Evolutionary conservation across 2,113 vertebrate species (phyloP).

Genomic region (Chascanopsetta lugubris): DNA sequence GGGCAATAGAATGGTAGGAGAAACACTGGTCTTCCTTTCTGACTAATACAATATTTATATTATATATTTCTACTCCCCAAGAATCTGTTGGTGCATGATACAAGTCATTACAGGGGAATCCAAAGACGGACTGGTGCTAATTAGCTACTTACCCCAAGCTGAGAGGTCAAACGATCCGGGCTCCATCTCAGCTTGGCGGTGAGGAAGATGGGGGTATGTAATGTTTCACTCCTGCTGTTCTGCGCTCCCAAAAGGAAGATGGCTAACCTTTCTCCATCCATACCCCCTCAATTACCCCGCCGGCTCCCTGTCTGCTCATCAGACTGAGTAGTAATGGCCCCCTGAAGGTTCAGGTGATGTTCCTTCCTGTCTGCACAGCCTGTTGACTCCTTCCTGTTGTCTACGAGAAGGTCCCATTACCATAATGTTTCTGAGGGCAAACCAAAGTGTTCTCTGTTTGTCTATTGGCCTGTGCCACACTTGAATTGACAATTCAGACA

Average conservation of each 20-base stretch:
- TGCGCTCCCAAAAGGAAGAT: constrained; percentile 58
- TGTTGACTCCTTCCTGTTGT: constrained; percentile 9
- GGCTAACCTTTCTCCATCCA: constrained; percentile 78
- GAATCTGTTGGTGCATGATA: not conserved
- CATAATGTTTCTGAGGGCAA: too few relatives aligned
- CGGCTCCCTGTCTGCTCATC: constrained; percentile 51
- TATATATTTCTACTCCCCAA: too few relatives aligned
- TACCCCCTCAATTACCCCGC: constrained; percentile 13
- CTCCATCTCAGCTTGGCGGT: constrained; percentile 53
- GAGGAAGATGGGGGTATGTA: constrained; percentile 30
- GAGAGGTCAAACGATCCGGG: constrained; percentile 83
- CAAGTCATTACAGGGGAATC: constrained; percentile 20
- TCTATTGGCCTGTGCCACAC: too few relatives aligned
- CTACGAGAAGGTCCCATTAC: too few relatives aligned
- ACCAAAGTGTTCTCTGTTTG: too few relatives aligned
- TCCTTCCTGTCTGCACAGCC: constrained; percentile 11
- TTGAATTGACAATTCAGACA: not conserved
- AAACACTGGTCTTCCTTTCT: too few relatives aligned
- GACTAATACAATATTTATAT: too few relatives aligned
- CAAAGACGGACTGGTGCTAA: constrained; percentile 70
- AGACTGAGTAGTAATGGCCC: constrained; percentile 69
- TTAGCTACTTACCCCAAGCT: constrained; percentile 80
- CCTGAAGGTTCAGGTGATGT: constrained; percentile 27
- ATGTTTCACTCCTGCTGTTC: constrained; percentile 53
- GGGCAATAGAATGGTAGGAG: too few relatives aligned